phyloP scores from a whole-genome alignment of 1,140 invertebrate species.

The Hesperophylax magnus region DNA sequence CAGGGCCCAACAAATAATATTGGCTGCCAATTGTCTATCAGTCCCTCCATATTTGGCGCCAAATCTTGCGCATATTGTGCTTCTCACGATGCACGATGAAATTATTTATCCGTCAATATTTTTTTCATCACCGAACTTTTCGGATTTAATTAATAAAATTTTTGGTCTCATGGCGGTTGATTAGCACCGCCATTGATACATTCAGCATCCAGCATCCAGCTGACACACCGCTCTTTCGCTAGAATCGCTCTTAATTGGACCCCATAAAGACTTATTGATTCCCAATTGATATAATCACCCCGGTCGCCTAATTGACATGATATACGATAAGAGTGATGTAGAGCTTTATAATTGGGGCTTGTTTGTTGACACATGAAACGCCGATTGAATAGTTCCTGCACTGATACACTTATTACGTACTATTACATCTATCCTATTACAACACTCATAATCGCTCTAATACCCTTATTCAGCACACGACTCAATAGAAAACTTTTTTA shows the following conservation, averaged over 20 bases:
- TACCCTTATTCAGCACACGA: not conserved
- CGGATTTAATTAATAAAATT: constrained; percentile 36
- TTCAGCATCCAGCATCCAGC: not conserved
- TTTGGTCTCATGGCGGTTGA: constrained; percentile 38
- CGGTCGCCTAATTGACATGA: constrained; percentile 47
- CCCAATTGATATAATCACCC: constrained; percentile 42
- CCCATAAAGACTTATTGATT: constrained; percentile 43
- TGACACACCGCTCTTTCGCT: not conserved
- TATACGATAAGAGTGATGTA: constrained; percentile 44
- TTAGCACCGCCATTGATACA: constrained; percentile 35
- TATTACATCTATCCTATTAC: too few relatives aligned
- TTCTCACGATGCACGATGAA: constrained; percentile 17
- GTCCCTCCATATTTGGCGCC: constrained; percentile 27
- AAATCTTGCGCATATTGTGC: constrained; percentile 16
- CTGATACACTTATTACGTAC: not conserved
- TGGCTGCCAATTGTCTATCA: constrained; percentile 28
- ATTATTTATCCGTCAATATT: constrained; percentile 16
- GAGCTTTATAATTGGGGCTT: constrained; percentile 37
- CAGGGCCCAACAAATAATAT: too few relatives aligned
- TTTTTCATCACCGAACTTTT: constrained; percentile 33
- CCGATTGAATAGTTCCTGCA: constrained; percentile 11
- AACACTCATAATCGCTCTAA: not conserved
- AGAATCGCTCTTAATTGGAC: constrained; percentile 41
- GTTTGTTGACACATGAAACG: constrained; percentile 32
- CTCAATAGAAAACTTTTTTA: too few relatives aligned